A percentile compares a stretch with the other conserved stretches of the same genome.
Conservation (phyloP, 2,113 vertebrate genomes). For the Pomatorhinus ruficollis region DNA sequence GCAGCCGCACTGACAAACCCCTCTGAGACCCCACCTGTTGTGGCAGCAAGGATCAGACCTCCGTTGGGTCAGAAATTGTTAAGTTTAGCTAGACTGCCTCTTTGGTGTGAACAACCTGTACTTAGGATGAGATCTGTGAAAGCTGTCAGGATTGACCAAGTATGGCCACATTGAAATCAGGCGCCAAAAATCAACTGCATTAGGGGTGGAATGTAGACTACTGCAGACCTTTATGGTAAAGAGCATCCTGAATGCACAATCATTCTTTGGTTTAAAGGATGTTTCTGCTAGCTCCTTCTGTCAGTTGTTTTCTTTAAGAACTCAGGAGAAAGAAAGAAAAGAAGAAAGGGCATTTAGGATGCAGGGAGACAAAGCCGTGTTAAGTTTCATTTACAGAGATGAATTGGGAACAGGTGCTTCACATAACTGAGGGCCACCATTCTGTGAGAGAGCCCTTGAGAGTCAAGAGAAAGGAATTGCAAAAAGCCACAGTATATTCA, state of each 20-base stretch:
- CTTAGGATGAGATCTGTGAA: neutral
- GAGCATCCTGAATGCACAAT: neutral
- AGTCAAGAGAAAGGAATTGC: constrained; percentile 53
- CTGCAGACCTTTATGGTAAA: neutral
- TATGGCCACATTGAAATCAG: neutral
- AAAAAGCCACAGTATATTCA: constrained; percentile 57
- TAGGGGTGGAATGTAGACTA: neutral
- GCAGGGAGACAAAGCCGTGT: constrained; percentile 41
- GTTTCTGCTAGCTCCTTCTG: neutral
- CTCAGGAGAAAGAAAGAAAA: neutral
- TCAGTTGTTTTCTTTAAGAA: constrained; percentile 19
- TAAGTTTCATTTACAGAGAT: constrained; percentile 68
- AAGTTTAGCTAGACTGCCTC: neutral
- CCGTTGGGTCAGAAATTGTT: neutral
- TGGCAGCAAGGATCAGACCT: neutral
- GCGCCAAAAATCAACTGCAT: neutral
- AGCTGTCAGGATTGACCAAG: neutral
- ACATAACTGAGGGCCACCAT: constrained; percentile 3
- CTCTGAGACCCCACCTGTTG: neutral
- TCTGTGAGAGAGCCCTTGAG: constrained; percentile 45
- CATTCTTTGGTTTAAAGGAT: neutral
- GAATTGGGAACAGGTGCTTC: constrained; percentile 73
- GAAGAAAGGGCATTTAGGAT: constrained; percentile 26
- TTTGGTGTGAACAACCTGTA: neutral
- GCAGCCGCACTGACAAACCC: neutral